Evolutionary conservation across 1,140 invertebrate species (phyloP).

Genomic region (Papilio polyxenes): DNA sequence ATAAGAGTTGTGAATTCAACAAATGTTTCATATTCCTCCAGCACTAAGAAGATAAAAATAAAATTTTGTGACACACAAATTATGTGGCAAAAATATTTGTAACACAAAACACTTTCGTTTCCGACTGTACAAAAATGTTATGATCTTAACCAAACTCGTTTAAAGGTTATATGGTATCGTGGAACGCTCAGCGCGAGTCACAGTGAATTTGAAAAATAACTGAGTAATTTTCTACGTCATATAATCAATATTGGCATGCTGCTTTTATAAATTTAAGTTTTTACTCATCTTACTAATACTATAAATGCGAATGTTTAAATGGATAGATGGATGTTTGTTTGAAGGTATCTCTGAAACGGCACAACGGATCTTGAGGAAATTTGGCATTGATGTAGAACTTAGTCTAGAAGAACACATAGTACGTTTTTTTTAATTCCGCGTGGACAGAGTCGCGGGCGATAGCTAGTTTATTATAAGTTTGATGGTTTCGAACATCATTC

Average conservation of each 20-base stretch:
- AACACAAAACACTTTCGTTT: not conserved
- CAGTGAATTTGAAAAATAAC: slow-evolving; percentile 14
- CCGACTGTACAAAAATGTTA: slow-evolving; percentile 29
- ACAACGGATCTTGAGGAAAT: too few relatives aligned
- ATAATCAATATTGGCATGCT: not conserved
- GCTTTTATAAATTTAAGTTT: too few relatives aligned
- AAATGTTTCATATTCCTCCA: not conserved
- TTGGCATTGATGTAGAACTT: too few relatives aligned
- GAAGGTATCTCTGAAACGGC: too few relatives aligned
- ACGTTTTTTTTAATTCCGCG: too few relatives aligned
- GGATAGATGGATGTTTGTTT: too few relatives aligned
- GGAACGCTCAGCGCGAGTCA: slow-evolving; percentile 5
- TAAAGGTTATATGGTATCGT: slow-evolving; percentile 19
- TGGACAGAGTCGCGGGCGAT: too few relatives aligned
- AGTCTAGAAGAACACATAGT: too few relatives aligned
- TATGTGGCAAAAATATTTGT: not conserved
- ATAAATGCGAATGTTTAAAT: too few relatives aligned
- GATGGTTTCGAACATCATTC: too few relatives aligned
- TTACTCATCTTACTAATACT: too few relatives aligned
- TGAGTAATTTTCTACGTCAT: not conserved
- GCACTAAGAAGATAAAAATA: not conserved
- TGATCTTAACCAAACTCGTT: slow-evolving; percentile 28
- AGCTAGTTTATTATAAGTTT: too few relatives aligned
- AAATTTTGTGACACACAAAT: not conserved
- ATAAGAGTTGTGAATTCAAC: not conserved